Percentiles rank a stretch among this genome's conserved stretches.
Conservation (phyloP, 1,140 invertebrate genomes). For the Drosophila murphyi region DNA sequence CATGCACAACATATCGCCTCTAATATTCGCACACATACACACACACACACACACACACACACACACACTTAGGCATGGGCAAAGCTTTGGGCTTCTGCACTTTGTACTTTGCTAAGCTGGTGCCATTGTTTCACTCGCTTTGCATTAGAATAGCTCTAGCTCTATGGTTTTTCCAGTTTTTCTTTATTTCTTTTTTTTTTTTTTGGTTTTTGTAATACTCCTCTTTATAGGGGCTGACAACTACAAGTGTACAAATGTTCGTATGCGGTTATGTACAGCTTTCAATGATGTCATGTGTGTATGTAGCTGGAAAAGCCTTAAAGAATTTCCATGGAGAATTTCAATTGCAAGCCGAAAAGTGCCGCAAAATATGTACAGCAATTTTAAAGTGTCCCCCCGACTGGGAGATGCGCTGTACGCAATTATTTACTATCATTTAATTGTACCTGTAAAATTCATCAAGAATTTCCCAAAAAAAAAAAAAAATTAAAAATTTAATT, state of each 20-base stretch:
- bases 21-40: conserved; percentile 10
- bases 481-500: too few species aligned
- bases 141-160: conserved; percentile 31
- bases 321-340: neutral
- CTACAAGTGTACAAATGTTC: neutral
- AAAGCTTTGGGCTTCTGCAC: neutral
- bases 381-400: neutral
- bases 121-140: conserved; percentile 21
- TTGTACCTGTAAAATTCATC: too few species aligned
- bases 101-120: conserved; percentile 17
- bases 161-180: conserved; percentile 16
- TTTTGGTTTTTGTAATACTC: neutral
- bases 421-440: too few species aligned
- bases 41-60: neutral
- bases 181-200: conserved; percentile 4
- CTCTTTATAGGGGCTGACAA: neutral
- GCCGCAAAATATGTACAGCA: neutral
- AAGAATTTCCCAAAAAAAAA: too few species aligned
- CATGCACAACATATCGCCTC: neutral
- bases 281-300: conserved; percentile 3
- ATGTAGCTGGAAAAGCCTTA: neutral
- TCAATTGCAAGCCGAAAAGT: neutral
- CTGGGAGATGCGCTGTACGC: too few species aligned
- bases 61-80: conserved; percentile 4
- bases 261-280: neutral